Conservation (phyloP, 2,888 invertebrate genomes). For the Maniola hyperantus region DNA sequence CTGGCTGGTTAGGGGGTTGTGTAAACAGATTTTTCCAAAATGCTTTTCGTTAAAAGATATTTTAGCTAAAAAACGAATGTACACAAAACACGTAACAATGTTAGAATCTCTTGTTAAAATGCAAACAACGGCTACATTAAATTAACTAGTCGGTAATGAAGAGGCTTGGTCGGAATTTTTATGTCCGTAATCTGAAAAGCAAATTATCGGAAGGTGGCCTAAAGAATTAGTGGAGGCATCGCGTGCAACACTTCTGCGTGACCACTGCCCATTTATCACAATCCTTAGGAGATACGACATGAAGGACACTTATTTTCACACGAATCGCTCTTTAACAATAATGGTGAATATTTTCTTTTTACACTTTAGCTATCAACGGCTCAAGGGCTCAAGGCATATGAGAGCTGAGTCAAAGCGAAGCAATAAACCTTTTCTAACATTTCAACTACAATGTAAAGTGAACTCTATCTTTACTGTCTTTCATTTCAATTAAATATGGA, state of each 20-base stretch:
- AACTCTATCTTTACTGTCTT: too few species aligned
- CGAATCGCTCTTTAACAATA: constrained; percentile 45
- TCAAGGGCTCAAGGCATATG: not conserved
- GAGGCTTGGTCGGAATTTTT: constrained; percentile 63
- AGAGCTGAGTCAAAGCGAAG: too few species aligned
- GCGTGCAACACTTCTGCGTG: constrained; percentile 65
- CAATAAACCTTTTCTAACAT: too few species aligned
- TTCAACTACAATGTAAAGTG: too few species aligned
- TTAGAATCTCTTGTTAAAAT: constrained; percentile 18
- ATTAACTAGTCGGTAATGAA: constrained; percentile 58
- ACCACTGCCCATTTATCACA: constrained; percentile 67
- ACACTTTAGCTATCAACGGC: constrained; percentile 1
- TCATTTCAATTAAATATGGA: too few species aligned
- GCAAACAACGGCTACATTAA: constrained; percentile 50
- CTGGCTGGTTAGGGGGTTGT: too few species aligned
- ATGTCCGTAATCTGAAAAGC: constrained; percentile 60
- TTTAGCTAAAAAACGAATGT: not conserved
- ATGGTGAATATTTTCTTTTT: constrained; percentile 31
- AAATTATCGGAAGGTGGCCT: constrained; percentile 58
- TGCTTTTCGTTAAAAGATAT: not conserved
- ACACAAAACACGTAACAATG: not conserved
- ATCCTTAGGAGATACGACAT: constrained; percentile 63
- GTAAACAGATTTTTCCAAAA: not conserved
- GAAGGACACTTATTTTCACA: constrained; percentile 68
- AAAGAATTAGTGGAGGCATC: constrained; percentile 54